Evolutionary conservation across 2,888 invertebrate genomes (phyloP).

Genomic region (Diplazon laetatorius): DNA sequence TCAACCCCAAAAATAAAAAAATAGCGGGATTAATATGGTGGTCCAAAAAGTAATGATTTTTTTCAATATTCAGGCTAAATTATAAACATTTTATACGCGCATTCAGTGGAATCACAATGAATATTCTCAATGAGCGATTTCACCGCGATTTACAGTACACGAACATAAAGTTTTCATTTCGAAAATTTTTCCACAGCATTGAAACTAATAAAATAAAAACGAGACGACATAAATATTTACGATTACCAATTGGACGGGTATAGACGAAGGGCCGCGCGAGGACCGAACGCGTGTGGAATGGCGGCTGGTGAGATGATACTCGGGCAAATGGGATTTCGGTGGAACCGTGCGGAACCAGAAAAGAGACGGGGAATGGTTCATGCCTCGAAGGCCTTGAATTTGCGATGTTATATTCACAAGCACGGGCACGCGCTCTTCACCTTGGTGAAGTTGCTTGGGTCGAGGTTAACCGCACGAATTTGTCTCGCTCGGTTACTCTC

Average conservation of each 20-base stretch:
- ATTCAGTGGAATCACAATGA: background rate
- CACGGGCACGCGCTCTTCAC: conserved; percentile 40
- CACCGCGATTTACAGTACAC: conserved; percentile 40
- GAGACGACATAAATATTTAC: conserved; percentile 9
- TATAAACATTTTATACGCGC: no score
- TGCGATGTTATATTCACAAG: conserved; percentile 47
- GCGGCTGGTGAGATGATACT: conserved; percentile 17
- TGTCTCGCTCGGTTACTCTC: conserved; percentile 47
- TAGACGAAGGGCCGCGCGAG: background rate
- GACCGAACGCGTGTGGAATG: background rate
- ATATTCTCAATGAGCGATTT: background rate
- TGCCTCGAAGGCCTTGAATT: conserved; percentile 46
- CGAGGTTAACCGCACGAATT: conserved; percentile 59
- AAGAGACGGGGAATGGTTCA: conserved; percentile 30
- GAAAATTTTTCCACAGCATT: background rate
- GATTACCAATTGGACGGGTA: background rate
- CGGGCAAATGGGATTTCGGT: conserved; percentile 28
- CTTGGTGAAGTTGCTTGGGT: conserved; percentile 51
- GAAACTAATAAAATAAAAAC: background rate
- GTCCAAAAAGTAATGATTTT: no score
- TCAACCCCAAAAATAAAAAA: no score
- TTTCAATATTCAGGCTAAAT: no score
- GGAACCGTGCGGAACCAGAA: background rate
- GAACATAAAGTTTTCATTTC: background rate
- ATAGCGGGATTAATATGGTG: no score